phyloP scores from a whole-genome alignment of 2,113 vertebrate genomes.

The Colius striatus region DNA sequence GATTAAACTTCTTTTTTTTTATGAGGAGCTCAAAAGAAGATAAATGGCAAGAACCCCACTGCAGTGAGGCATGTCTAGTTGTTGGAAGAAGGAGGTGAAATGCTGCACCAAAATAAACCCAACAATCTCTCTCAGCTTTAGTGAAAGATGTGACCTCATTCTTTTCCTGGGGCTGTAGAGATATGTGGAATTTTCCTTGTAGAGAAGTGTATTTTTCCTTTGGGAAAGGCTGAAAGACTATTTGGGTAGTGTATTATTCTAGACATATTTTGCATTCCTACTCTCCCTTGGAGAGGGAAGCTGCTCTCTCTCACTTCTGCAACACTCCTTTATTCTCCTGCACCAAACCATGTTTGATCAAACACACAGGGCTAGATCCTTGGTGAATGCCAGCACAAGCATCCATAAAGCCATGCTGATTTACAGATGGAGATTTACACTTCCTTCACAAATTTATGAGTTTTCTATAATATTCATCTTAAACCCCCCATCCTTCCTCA shows the following conservation, averaged over 20 bases:
- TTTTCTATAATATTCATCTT: background rate
- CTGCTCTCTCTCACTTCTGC: background rate
- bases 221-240: conserved; percentile 29
- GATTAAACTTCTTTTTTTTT: background rate
- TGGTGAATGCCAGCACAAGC: background rate
- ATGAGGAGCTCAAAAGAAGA: background rate
- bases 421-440: background rate
- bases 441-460: fast-evolving
- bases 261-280: conserved; percentile 36
- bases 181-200: conserved; percentile 19
- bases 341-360: background rate
- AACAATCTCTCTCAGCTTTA: background rate
- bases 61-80: background rate
- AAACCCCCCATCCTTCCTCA: background rate
- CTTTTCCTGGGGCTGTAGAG: conserved; percentile 28
- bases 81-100: background rate
- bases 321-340: background rate
- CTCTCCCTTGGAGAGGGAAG: background rate
- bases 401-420: background rate
- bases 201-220: conserved; percentile 31
- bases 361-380: background rate
- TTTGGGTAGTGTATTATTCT: conserved; percentile 48
- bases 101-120: background rate
- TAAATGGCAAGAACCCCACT: background rate
- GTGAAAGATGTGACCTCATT: conserved; percentile 37